Evolutionary conservation across 1,140 invertebrate species (phyloP).

Genomic region (Diorhabda sublineata): DNA sequence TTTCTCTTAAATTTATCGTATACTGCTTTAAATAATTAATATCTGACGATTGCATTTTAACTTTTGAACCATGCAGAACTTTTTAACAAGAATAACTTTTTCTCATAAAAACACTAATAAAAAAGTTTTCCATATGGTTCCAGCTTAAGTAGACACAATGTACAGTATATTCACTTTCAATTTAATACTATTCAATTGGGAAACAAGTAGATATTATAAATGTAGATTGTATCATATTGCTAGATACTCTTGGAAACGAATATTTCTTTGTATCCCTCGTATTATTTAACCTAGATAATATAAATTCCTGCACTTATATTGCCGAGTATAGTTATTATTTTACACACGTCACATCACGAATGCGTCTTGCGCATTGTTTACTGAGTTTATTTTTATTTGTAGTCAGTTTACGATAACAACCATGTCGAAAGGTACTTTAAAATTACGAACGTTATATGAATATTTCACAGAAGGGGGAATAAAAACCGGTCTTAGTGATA

Average conservation of each 20-base stretch:
- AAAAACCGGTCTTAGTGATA: conserved; percentile 27
- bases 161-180: no score
- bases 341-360: not conserved
- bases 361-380: not conserved
- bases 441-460: conserved; percentile 38
- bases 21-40: not conserved
- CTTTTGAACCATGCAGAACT: conserved; percentile 15
- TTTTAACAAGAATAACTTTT: not conserved
- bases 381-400: not conserved
- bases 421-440: not conserved
- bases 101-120: not conserved
- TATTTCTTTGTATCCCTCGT: no score
- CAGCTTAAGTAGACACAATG: not conserved
- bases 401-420: not conserved
- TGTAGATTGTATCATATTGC: no score
- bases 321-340: not conserved
- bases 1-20: no score
- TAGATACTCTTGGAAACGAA: no score
- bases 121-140: not conserved
- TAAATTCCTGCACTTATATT: not conserved
- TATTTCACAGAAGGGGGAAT: conserved; percentile 38
- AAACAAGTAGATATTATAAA: no score
- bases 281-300: not conserved
- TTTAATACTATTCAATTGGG: no score
- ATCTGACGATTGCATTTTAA: conserved; percentile 22